A percentile compares a stretch with the other conserved stretches of the same genome.
These are phyloP conservation scores for Myopa testacea DNA, from an alignment of 2,888 invertebrate genomes.

Conservation along the genomic window DNA sequence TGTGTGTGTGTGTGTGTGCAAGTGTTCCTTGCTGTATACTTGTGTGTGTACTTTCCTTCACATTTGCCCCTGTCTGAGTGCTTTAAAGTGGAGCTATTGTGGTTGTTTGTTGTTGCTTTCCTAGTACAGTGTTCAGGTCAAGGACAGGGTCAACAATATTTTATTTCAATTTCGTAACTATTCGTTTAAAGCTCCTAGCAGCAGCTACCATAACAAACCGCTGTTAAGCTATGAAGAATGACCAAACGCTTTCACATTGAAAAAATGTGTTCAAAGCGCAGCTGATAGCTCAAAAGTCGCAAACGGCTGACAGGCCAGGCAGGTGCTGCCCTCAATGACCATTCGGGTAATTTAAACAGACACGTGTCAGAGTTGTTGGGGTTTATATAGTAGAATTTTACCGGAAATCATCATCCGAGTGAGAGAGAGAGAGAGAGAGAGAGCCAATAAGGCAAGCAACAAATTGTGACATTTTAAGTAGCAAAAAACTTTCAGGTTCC, in stretches of 20 bases:
- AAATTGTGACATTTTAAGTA: too few species aligned
- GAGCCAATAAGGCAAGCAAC: too few species aligned
- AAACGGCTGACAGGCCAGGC: neutral
- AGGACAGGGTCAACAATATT: constrained; percentile 26
- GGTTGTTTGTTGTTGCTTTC: neutral
- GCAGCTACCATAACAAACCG: neutral
- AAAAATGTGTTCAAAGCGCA: neutral
- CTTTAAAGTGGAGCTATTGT: too few species aligned
- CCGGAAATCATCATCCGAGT: too few species aligned
- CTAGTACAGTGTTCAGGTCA: neutral
- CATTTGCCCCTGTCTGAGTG: neutral
- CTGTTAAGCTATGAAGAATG: constrained; percentile 3
- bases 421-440: too few species aligned
- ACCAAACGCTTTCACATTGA: neutral
- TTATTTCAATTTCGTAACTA: neutral
- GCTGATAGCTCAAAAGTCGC: neutral
- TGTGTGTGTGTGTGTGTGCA: neutral
- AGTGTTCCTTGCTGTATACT: constrained; percentile 3
- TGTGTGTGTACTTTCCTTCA: constrained; percentile 3
- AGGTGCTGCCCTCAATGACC: too few species aligned
- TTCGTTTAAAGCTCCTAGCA: neutral
- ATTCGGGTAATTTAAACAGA: too few species aligned
- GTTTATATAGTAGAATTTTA: too few species aligned
- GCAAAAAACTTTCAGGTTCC: too few species aligned
- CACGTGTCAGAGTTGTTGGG: too few species aligned